Conservation (phyloP, 2,888 invertebrate species). For the Coronaproctus castanopsis region DNA sequence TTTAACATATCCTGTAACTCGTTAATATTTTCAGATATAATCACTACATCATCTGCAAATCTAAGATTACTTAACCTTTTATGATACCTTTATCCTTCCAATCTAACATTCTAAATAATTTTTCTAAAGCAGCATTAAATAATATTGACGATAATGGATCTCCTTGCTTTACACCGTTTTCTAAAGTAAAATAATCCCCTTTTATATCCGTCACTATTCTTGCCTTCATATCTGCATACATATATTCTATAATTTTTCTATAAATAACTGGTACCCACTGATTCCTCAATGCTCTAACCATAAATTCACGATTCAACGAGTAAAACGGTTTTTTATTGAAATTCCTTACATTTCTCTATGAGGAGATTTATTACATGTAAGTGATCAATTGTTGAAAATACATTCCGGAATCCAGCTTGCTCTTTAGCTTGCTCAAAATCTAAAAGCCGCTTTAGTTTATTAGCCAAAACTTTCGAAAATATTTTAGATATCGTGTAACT, state of each 20-base stretch:
- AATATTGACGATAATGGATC: background rate
- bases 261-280: background rate
- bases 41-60: background rate
- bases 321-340: background rate
- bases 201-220: slow-evolving; percentile 1
- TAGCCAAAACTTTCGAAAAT: background rate
- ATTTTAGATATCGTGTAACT: background rate
- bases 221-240: slow-evolving; percentile 1
- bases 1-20: background rate
- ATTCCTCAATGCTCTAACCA: background rate
- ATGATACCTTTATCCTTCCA: background rate
- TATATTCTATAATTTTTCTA: background rate
- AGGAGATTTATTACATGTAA: background rate
- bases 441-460: background rate
- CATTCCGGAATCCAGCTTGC: background rate
- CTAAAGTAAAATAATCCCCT: background rate
- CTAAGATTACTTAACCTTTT: background rate
- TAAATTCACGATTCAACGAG: background rate
- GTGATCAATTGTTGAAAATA: background rate
- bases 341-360: background rate
- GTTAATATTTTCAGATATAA: background rate
- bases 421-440: background rate
- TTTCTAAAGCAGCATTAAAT: background rate
- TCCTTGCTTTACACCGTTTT: background rate
- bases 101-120: background rate